Conservation (phyloP, 2,113 vertebrate species). For the Felis chaus region DNA sequence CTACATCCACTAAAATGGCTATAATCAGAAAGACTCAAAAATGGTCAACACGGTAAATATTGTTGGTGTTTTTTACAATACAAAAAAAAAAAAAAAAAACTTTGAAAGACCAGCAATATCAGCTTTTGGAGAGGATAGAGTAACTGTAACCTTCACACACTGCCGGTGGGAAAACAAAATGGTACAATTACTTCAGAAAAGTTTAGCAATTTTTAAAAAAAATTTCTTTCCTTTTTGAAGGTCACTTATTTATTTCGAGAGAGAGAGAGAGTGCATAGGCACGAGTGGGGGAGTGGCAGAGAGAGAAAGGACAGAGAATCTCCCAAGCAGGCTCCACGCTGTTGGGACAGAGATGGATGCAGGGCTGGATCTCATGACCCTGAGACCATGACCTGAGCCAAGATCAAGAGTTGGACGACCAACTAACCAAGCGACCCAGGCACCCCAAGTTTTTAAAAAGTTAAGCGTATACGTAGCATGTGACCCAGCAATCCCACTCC, state of each 20-base stretch:
- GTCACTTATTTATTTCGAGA: too few relatives aligned
- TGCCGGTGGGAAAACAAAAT: not conserved
- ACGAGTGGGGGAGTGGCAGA: too few relatives aligned
- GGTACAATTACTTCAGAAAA: not conserved
- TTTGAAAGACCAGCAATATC: not conserved
- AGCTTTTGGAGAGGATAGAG: not conserved
- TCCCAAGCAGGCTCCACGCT: too few relatives aligned
- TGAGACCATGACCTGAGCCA: too few relatives aligned
- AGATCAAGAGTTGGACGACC: too few relatives aligned
- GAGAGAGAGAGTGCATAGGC: too few relatives aligned
- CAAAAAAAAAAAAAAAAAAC: conserved; percentile 7
- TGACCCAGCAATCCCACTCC: not conserved
- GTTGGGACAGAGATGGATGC: too few relatives aligned
- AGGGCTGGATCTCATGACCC: too few relatives aligned
- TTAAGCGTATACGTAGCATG: conserved; percentile 6
- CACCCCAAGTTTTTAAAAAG: not conserved
- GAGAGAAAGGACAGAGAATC: too few relatives aligned
- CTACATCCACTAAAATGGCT: not conserved
- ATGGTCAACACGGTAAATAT: not conserved
- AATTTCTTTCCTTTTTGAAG: too few relatives aligned
- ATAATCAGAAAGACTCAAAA: not conserved
- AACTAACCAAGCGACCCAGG: too few relatives aligned
- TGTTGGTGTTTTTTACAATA: not conserved
- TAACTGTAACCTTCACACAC: not conserved
- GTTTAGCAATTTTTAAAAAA: not conserved